These are phyloP conservation scores for Chelonus formosanus DNA, from an alignment of 2,888 invertebrate species.

Conservation along the genomic window DNA sequence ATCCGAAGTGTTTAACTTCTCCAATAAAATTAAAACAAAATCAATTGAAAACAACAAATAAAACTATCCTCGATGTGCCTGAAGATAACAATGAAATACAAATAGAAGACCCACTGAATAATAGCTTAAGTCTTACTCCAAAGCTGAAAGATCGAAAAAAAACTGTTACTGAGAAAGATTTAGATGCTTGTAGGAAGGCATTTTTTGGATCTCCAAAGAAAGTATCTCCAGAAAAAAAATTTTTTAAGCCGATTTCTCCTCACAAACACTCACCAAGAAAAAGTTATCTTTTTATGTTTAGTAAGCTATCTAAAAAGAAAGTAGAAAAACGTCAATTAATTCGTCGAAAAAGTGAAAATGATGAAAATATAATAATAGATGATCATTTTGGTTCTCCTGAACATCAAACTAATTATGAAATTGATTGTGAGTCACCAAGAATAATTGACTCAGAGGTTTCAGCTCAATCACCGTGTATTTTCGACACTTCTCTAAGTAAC, in stretches of 20 bases:
- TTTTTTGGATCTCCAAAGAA: neutral
- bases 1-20: neutral
- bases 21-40: constrained; percentile 4
- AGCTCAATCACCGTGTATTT: neutral
- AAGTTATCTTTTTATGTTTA: too few relatives aligned
- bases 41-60: constrained; percentile 2
- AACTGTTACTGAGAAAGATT: neutral
- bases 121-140: too few relatives aligned
- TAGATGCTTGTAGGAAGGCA: neutral
- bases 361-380: neutral
- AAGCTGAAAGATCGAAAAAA: too few relatives aligned
- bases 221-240: neutral
- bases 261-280: too few relatives aligned
- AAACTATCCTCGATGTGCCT: neutral
- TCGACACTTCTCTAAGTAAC: constrained; percentile 7
- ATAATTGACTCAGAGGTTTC: too few relatives aligned
- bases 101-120: too few relatives aligned
- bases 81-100: too few relatives aligned
- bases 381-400: neutral
- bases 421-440: neutral
- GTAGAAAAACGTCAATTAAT: too few relatives aligned
- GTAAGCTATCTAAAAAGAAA: too few relatives aligned
- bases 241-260: too few relatives aligned
- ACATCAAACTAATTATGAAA: neutral
- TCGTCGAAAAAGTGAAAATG: neutral